Percentiles rank a stretch among this genome's conserved stretches.
phyloP scores from a whole-genome alignment of 2,113 vertebrate genomes.

The Typhlomys cinereus region DNA sequence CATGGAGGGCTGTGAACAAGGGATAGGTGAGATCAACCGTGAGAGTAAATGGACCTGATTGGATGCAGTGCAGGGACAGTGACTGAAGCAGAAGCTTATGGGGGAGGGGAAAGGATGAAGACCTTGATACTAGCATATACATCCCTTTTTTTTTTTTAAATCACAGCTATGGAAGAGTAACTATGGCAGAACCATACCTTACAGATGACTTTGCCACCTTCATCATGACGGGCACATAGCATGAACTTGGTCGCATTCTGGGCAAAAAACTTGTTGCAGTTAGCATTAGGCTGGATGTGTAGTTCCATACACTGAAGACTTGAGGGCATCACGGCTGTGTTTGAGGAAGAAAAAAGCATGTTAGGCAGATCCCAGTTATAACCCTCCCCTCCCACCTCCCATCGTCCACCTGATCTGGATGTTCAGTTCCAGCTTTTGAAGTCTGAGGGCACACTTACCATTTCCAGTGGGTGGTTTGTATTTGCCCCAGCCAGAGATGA shows the following conservation, averaged over 20 bases:
- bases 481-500: constrained; percentile 49
- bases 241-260: constrained; percentile 79
- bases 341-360: not conserved
- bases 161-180: too few species aligned
- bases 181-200: constrained; percentile 73
- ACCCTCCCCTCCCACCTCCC: too few species aligned
- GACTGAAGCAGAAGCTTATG: not conserved
- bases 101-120: not conserved
- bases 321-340: not conserved
- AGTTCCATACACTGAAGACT: not conserved
- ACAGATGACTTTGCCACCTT: constrained; percentile 86
- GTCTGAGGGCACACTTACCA: not conserved
- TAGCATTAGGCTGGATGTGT: not conserved
- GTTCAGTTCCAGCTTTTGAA: rapidly evolving
- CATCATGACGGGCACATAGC: constrained; percentile 86
- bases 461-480: too few species aligned
- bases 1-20: not conserved
- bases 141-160: not conserved
- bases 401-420: too few species aligned
- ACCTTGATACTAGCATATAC: not conserved
- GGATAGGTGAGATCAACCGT: not conserved
- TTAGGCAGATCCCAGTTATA: too few species aligned
- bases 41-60: not conserved
- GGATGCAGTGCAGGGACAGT: not conserved
- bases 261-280: not conserved